Evolutionary conservation across 2,113 vertebrate species (phyloP).

Genomic region (Brachirus orientalis): DNA sequence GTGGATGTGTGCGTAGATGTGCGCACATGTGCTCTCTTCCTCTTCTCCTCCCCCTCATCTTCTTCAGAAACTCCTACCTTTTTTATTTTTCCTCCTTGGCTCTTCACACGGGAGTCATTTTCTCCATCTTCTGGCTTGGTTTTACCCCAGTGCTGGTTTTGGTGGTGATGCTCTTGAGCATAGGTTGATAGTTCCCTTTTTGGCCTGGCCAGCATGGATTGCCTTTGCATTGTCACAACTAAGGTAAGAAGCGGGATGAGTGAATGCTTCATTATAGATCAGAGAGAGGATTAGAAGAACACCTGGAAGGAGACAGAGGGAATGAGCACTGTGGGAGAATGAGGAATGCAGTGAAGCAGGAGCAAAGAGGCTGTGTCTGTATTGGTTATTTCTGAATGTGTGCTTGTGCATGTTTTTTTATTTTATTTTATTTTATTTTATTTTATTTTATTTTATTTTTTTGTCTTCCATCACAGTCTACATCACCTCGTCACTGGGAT

Average conservation of each 20-base stretch:
- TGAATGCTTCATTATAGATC: slow-evolving; percentile 24
- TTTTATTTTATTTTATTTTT: no score
- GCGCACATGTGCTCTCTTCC: slow-evolving; percentile 7
- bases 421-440: no score
- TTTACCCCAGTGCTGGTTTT: slow-evolving; percentile 52
- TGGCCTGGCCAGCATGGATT: slow-evolving; percentile 87
- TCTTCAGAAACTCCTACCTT: slow-evolving; percentile 34
- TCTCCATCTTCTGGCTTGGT: slow-evolving; percentile 29
- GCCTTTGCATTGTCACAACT: slow-evolving; percentile 97
- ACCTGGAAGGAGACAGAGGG: slow-evolving; percentile 5
- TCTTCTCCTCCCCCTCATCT: slow-evolving; percentile 33
- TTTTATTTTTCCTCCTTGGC: slow-evolving; percentile 45
- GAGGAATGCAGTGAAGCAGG: slow-evolving; percentile 41
- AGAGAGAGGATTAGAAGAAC: slow-evolving; percentile 11
- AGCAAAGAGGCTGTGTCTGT: slow-evolving; percentile 27
- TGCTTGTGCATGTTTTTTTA: slow-evolving; percentile 20
- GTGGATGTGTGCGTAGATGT: slow-evolving; percentile 1
- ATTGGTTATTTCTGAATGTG: slow-evolving; percentile 25
- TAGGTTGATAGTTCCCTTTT: slow-evolving; percentile 82
- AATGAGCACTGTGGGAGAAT: slow-evolving; percentile 25
- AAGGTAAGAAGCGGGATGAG: slow-evolving; percentile 87
- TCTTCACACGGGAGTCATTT: slow-evolving; percentile 70
- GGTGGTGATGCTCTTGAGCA: slow-evolving; percentile 85
- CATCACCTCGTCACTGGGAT: neutral
- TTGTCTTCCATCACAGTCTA: neutral